A percentile compares a stretch with the other conserved stretches of the same genome.
Evolutionary conservation across 2,797 vertebrate genomes (phyloP).

Genomic region (Gymnoscopelus braueri): DNA sequence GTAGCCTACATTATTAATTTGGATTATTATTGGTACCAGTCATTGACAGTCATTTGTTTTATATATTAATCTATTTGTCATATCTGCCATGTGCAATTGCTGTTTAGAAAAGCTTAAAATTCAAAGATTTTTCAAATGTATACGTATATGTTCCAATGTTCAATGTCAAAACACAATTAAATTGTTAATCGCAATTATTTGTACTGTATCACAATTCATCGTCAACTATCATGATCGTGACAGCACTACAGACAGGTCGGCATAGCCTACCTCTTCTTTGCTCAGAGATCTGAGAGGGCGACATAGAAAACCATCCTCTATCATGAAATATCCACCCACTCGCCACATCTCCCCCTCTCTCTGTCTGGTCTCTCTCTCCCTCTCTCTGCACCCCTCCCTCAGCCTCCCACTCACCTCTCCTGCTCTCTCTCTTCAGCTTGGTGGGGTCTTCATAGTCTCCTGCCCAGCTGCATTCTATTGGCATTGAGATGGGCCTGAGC

Average conservation of each 20-base stretch:
- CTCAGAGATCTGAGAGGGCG: constrained; percentile 69
- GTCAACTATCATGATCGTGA: too few species aligned
- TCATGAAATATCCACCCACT: constrained; percentile 67
- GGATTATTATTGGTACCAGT: too few species aligned
- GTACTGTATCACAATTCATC: too few species aligned
- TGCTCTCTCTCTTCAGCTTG: constrained; percentile 97
- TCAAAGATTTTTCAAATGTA: too few species aligned
- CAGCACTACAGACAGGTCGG: constrained; percentile 64
- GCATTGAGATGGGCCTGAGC: constrained; percentile 99
- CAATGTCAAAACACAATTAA: too few species aligned
- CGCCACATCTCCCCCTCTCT: constrained; percentile 31
- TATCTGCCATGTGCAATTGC: too few species aligned
- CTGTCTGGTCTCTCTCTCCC: constrained; percentile 44
- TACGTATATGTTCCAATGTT: too few species aligned
- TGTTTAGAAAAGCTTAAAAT: too few species aligned
- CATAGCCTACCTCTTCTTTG: constrained; percentile 70
- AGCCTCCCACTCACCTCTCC: constrained; percentile 85
- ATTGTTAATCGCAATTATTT: too few species aligned
- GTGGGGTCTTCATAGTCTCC: constrained; percentile 96
- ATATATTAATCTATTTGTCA: too few species aligned
- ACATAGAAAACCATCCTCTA: constrained; percentile 47
- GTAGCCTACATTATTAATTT: too few species aligned
- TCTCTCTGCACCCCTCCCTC: constrained; percentile 52
- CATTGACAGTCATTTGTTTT: too few species aligned
- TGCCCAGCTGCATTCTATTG: constrained; percentile 99